Conservation (phyloP, 2,797 vertebrate genomes). For the Channa striata region DNA sequence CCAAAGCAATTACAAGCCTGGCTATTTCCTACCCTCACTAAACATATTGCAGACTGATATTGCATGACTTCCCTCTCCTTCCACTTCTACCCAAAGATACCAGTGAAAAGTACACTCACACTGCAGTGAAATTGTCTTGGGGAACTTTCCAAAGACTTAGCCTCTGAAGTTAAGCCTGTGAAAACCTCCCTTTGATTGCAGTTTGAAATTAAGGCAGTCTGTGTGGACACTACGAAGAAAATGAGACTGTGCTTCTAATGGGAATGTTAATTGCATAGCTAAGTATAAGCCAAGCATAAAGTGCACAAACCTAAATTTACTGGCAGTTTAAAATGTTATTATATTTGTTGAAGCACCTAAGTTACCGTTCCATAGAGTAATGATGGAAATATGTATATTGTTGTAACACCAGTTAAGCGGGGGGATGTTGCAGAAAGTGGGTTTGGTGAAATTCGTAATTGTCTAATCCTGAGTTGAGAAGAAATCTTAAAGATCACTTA, state of each 20-base stretch:
- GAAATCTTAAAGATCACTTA: no score
- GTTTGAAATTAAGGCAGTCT: conserved; percentile 59
- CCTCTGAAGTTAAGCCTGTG: conserved; percentile 62
- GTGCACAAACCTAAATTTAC: conserved; percentile 14
- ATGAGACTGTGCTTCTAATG: conserved; percentile 25
- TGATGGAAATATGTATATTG: no score
- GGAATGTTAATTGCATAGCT: conserved; percentile 39
- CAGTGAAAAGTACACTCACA: conserved; percentile 66
- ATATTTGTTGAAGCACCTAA: neutral
- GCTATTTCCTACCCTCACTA: conserved; percentile 77
- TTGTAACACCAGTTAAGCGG: neutral
- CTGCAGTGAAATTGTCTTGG: conserved; percentile 57
- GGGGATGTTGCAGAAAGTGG: no score
- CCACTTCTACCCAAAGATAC: conserved; percentile 64
- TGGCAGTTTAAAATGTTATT: neutral
- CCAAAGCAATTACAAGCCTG: conserved; percentile 82
- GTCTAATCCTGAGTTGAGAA: no score
- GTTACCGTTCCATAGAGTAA: neutral
- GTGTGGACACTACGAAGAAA: conserved; percentile 31
- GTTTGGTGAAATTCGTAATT: no score
- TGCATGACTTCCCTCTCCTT: conserved; percentile 69
- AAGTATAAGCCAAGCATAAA: conserved; percentile 8
- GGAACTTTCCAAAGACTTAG: conserved; percentile 63
- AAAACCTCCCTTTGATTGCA: conserved; percentile 59
- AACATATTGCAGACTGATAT: conserved; percentile 74